phyloP scores from a whole-genome alignment of 2,113 vertebrate genomes.

The Vombatus ursinus region DNA sequence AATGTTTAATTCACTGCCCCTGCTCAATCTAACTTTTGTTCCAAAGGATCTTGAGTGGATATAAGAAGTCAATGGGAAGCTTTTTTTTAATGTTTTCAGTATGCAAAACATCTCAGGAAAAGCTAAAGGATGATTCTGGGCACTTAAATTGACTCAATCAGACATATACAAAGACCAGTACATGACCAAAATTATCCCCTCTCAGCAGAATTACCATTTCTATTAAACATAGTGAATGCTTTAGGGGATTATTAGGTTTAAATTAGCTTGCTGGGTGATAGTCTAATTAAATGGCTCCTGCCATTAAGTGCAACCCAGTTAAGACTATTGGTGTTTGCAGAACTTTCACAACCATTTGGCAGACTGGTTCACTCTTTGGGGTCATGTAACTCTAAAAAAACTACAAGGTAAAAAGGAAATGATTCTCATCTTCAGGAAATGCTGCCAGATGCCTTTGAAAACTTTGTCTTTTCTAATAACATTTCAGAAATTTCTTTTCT shows the following conservation, averaged over 20 bases:
- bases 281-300: neutral
- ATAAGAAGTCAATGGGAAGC: conserved; percentile 1
- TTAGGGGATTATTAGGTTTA: neutral
- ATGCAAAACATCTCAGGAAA: conserved; percentile 15
- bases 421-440: neutral
- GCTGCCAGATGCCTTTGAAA: neutral
- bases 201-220: conserved; percentile 12
- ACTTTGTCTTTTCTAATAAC: neutral
- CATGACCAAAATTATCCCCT: conserved; percentile 13
- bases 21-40: conserved; percentile 32
- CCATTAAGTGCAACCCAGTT: neutral
- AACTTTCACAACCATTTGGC: conserved; percentile 6
- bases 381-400: neutral
- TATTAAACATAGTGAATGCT: neutral
- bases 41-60: conserved; percentile 28
- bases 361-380: neutral
- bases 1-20: conserved; percentile 41
- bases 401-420: neutral
- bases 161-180: conserved; percentile 16
- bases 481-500: neutral
- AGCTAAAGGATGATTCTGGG: neutral
- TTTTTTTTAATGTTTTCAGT: conserved; percentile 16
- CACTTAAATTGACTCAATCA: neutral
- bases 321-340: neutral
- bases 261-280: neutral